Evolutionary conservation across 1,140 invertebrate genomes (phyloP).

Genomic region (Hylaeus volcanicus): DNA sequence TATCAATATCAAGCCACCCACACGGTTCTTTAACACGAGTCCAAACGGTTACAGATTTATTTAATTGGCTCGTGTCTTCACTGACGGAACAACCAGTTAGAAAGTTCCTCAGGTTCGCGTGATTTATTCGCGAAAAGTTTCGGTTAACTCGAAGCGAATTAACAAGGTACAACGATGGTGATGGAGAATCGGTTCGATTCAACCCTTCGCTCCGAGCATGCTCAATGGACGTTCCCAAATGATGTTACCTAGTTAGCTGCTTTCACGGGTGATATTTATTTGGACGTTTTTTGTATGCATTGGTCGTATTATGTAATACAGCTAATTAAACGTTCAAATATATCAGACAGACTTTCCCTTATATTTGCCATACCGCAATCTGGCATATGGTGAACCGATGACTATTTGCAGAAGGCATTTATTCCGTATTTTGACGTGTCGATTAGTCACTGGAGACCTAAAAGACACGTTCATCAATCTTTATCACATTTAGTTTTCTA

Average conservation of each 20-base stretch:
- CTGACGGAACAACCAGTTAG: neutral
- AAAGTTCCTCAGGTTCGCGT: neutral
- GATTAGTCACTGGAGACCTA: constrained; percentile 18
- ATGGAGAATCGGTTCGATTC: neutral
- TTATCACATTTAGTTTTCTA: too few relatives aligned
- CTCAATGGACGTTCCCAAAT: neutral
- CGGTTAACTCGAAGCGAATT: neutral
- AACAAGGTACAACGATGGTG: neutral
- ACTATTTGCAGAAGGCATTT: constrained; percentile 16
- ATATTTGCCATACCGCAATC: constrained; percentile 38
- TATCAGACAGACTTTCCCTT: constrained; percentile 52
- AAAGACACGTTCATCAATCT: too few relatives aligned
- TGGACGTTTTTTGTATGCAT: constrained; percentile 41
- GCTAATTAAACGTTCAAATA: constrained; percentile 62
- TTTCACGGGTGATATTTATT: constrained; percentile 66
- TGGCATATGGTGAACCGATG: constrained; percentile 14
- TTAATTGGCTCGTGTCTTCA: neutral
- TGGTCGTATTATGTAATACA: constrained; percentile 44
- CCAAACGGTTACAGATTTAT: neutral
- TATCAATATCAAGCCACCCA: too few relatives aligned
- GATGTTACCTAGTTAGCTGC: constrained; percentile 32
- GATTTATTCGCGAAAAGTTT: constrained; percentile 11
- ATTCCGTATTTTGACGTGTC: constrained; percentile 20
- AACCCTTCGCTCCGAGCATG: neutral
- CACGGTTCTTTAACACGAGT: neutral